Evolutionary conservation across 1,140 invertebrate species (phyloP).

Genomic region (Drosophila ananassae): DNA sequence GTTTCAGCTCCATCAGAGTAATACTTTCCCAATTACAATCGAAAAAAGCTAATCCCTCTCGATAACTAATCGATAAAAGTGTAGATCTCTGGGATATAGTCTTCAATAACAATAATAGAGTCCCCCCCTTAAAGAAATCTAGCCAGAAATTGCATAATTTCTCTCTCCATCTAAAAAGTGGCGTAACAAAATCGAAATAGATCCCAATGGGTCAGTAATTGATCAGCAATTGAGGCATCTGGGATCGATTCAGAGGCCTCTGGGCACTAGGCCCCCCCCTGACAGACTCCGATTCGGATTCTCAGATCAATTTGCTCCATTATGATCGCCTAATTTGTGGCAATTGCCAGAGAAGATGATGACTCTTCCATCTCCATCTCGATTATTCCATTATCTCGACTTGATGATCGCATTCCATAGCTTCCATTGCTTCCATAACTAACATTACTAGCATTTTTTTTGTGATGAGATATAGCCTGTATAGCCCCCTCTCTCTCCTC

Average conservation of each 20-base stretch:
- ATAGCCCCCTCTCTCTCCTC: not conserved
- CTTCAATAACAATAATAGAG: too few species aligned
- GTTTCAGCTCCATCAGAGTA: too few species aligned
- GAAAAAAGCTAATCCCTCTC: too few species aligned
- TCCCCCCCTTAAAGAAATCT: too few species aligned
- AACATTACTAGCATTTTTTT: not conserved
- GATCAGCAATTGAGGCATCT: not conserved
- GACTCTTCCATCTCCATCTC: conserved; percentile 7
- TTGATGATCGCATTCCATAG: not conserved
- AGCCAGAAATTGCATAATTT: too few species aligned
- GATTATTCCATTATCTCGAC: not conserved
- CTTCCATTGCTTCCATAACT: too few species aligned
- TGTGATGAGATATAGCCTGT: not conserved
- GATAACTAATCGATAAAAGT: too few species aligned
- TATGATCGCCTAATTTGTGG: conserved; percentile 37
- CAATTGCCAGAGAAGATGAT: conserved; percentile 17
- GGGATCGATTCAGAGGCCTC: conserved; percentile 17
- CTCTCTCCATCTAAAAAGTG: not conserved
- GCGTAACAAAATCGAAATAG: not conserved
- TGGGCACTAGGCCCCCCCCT: not conserved
- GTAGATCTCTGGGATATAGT: too few species aligned
- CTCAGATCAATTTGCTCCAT: conserved; percentile 38
- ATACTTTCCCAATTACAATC: too few species aligned
- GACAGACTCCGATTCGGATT: conserved; percentile 18
- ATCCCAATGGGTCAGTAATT: too few species aligned